A percentile compares a stretch with the other conserved stretches of the same genome.
These are phyloP conservation scores for Eriocheir sinensis DNA, from an alignment of 1,140 invertebrate genomes.

Conservation along the genomic window DNA sequence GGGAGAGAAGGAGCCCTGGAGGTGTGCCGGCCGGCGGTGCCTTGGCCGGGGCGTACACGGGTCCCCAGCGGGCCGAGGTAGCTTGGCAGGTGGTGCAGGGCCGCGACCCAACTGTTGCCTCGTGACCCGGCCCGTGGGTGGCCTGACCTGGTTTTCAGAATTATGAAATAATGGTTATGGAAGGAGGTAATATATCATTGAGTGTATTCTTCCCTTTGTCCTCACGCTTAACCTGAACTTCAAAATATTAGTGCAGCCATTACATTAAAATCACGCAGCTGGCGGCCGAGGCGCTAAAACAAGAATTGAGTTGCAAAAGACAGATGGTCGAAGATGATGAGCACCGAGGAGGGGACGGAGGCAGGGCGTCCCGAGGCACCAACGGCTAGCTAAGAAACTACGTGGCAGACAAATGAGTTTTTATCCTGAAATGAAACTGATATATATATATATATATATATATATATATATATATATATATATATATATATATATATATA, in stretches of 20 bases:
- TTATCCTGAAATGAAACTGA: background rate
- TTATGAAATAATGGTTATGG: background rate
- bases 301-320: background rate
- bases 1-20: background rate
- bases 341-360: background rate
- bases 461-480: constrained; percentile 52
- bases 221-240: background rate
- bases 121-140: background rate
- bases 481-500: constrained; percentile 62
- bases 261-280: background rate
- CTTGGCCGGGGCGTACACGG: background rate
- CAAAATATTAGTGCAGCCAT: background rate
- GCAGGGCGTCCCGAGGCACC: background rate
- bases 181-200: background rate
- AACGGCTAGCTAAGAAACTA: background rate
- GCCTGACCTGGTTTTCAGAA: background rate
- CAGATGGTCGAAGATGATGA: background rate
- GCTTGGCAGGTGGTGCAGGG: background rate
- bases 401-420: background rate
- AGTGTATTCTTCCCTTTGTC: background rate
- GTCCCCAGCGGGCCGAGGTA: background rate
- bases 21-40: background rate
- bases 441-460: constrained; percentile 44
- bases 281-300: background rate
- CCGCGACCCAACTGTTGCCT: background rate